Base-by-base conservation (phyloP, 2,888 invertebrate species). In the Blera fallax region DNA sequence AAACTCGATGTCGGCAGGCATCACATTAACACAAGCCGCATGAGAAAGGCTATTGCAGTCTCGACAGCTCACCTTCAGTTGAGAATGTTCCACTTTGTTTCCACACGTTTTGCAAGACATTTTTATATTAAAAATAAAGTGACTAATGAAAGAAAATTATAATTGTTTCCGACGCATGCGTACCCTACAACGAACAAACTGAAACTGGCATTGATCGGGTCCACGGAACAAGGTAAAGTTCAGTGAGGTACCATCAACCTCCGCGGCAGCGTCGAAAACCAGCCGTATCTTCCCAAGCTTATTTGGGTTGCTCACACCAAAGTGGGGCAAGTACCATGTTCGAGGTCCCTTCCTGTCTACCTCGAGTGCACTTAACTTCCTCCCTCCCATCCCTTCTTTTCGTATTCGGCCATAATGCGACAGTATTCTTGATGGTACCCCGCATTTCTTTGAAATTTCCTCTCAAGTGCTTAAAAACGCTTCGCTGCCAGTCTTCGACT, bases 181-280 rank as follows among this genome's bases (percentile, higher is more conserved):
- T 29, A 10, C 64, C 64, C 64, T 48, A 64, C 48, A 48, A 64
- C 64, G 48, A 32, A 48, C 64, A 34, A n/a, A n/a, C n/a, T n/a
- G n/a, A n/a, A n/a, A n/a, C n/a, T 88, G 87, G 0, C 88, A 78
- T 0, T 89, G 48, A 34, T 90, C 90, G 0, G 90, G 89, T 0
- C 90, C 89, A 1, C 82, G 48, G 0, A 89, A 27, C 6, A 90
- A 37, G 11, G 58, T 11, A 14, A 88, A 82, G 48, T 90, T 90
- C 0, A 90, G 69, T 0, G 88, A 88, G 0, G 87, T 69, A 0
- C 88, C 88, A 0, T 70, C n/a, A 0, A 84, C 58, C 32, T 80
- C 84, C 3, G 89, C 89, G 0, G 90, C 89, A 1, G 90, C 89
- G 54, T 90, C 90, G 56, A 89, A 90, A 0, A 90, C 90, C 0